These are phyloP conservation scores for Muscina levida DNA, from an alignment of 2,888 invertebrate species.

Conservation along the genomic window DNA sequence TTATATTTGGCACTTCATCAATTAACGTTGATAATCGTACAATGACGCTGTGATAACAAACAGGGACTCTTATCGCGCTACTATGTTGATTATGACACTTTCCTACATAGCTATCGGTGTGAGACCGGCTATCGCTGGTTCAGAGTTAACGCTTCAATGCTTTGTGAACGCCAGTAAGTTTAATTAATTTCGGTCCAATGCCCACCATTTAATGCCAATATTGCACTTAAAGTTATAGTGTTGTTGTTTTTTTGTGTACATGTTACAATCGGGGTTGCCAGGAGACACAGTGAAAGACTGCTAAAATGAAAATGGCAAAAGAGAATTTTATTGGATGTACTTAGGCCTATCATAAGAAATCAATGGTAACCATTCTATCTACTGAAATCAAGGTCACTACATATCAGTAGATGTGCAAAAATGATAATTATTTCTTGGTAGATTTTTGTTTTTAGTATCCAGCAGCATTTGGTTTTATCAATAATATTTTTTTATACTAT, in stretches of 20 bases:
- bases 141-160: conserved; percentile 14
- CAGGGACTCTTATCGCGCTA: not conserved
- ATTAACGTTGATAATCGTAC: not conserved
- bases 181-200: conserved; percentile 48
- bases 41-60: not conserved
- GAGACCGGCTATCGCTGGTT: conserved; percentile 9
- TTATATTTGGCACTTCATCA: not conserved
- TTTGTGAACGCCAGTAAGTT: conserved; percentile 25
- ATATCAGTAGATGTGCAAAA: no score
- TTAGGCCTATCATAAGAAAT: no score
- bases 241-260: conserved; percentile 29
- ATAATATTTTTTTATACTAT: no score
- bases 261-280: no score
- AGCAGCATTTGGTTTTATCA: no score
- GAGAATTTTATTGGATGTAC: no score
- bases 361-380: no score
- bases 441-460: no score
- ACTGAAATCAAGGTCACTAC: no score
- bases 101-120: not conserved
- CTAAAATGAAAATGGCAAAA: no score
- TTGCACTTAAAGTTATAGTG: not conserved
- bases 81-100: conserved; percentile 5
- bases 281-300: no score
- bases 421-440: no score
- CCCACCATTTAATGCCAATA: conserved; percentile 47